A percentile compares a stretch with the other conserved stretches of the same genome.
Evolutionary conservation across 2,797 vertebrate genomes (phyloP).

Genomic region (Nannoperca obscura): DNA sequence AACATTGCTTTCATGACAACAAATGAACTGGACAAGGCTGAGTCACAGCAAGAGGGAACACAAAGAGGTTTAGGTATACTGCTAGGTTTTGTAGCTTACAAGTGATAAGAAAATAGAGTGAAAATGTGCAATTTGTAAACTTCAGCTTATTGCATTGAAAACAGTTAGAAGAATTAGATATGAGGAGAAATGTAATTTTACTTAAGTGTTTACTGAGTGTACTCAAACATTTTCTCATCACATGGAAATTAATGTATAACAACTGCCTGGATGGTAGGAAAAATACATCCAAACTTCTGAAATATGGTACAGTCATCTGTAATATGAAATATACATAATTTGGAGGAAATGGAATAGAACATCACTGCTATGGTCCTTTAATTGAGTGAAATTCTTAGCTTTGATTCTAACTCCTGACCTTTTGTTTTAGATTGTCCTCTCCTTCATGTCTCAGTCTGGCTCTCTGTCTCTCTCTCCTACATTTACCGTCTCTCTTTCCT

Average conservation of each 20-base stretch:
- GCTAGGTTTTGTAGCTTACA: neutral
- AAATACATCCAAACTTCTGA: neutral
- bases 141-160: neutral
- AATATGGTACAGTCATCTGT: neutral
- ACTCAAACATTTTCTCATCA: neutral
- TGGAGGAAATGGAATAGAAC: neutral
- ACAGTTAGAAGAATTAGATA: neutral
- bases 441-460: slow-evolving; percentile 50
- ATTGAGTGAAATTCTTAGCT: slow-evolving; percentile 10
- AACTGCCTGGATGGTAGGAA: neutral
- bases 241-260: neutral
- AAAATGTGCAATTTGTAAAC: neutral
- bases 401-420: slow-evolving; percentile 44
- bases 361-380: neutral
- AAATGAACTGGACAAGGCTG: slow-evolving; percentile 35
- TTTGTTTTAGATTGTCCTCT: slow-evolving; percentile 48
- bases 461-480: slow-evolving; percentile 16
- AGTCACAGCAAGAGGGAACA: slow-evolving; percentile 14
- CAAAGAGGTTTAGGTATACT: neutral
- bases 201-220: too few species aligned
- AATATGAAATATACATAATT: neutral
- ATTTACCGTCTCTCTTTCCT: slow-evolving; percentile 20
- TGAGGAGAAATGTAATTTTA: neutral
- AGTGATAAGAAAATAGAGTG: neutral
- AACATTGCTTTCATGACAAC: slow-evolving; percentile 45